Evolutionary conservation across 2,797 vertebrate species (phyloP).

Genomic region (Natrix natrix): DNA sequence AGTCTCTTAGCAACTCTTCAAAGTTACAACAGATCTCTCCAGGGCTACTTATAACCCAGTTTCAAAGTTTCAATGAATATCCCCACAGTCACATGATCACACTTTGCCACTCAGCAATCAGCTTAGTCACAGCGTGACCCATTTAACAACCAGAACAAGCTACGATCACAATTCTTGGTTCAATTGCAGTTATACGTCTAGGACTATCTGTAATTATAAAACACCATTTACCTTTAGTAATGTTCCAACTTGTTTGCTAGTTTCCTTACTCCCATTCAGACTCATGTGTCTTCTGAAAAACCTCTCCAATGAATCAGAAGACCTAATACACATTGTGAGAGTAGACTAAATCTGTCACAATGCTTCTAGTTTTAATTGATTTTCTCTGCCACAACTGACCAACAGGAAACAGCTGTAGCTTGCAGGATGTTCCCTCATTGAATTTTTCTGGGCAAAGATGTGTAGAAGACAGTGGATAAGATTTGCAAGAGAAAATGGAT

Average conservation of each 20-base stretch:
- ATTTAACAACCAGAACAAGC: not conserved
- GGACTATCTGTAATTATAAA: not conserved
- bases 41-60: not conserved
- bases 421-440: not conserved
- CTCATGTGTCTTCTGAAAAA: not conserved
- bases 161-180: not conserved
- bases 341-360: not conserved
- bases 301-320: not conserved
- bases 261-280: not conserved
- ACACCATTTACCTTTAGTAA: not conserved
- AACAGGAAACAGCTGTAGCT: not conserved
- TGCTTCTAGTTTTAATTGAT: not conserved
- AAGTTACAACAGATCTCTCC: not conserved
- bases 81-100: not conserved
- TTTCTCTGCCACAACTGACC: not conserved
- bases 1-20: not conserved
- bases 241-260: not conserved
- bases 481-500: not conserved
- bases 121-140: not conserved
- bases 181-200: not conserved
- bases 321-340: not conserved
- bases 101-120: not conserved
- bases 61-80: not conserved
- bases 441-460: not conserved
- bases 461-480: not conserved